phyloP scores from a whole-genome alignment of 1,140 invertebrate species.

The Diachasma alloeum region DNA sequence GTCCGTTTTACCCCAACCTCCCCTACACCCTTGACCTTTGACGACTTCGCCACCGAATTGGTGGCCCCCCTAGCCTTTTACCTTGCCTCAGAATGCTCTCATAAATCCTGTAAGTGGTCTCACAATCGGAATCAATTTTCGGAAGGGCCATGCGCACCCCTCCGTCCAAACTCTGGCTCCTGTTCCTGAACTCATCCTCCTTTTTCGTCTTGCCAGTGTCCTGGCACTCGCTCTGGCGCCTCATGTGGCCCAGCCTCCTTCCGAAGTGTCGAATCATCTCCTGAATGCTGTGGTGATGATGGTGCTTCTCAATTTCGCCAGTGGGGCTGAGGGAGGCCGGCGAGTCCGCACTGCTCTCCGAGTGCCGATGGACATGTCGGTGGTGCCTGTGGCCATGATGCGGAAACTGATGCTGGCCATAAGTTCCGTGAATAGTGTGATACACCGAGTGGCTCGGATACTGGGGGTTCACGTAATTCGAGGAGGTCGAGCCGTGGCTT shows the following conservation, averaged over 20 bases:
- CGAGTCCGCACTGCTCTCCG: slow-evolving; percentile 37
- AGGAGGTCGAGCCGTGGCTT: slow-evolving; percentile 47
- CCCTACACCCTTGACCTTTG: too few relatives aligned
- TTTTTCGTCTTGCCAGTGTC: slow-evolving; percentile 59
- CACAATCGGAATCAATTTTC: slow-evolving; percentile 72
- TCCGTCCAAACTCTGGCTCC: slow-evolving; percentile 81
- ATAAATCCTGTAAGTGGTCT: slow-evolving; percentile 82
- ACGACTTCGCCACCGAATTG: background rate
- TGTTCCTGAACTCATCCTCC: slow-evolving; percentile 73
- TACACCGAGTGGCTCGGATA: slow-evolving; percentile 47
- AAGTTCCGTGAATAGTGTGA: slow-evolving; percentile 50
- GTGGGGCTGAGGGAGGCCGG: slow-evolving; percentile 48
- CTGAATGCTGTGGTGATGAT: slow-evolving; percentile 68
- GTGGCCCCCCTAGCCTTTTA: slow-evolving; percentile 54
- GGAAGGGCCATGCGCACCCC: slow-evolving; percentile 62
- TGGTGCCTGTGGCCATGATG: slow-evolving; percentile 29
- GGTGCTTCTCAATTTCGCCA: slow-evolving; percentile 51
- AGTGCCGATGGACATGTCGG: slow-evolving; percentile 33
- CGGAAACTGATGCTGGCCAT: slow-evolving; percentile 38
- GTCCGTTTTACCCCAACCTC: too few relatives aligned
- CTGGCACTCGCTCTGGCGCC: slow-evolving; percentile 62
- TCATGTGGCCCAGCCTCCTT: slow-evolving; percentile 65
- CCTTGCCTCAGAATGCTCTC: slow-evolving; percentile 83
- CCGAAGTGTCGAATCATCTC: slow-evolving; percentile 77
- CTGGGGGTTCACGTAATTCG: slow-evolving; percentile 41